These are phyloP conservation scores for Epirrita christyi DNA, from an alignment of 2,888 invertebrate genomes.

Conservation along the genomic window DNA sequence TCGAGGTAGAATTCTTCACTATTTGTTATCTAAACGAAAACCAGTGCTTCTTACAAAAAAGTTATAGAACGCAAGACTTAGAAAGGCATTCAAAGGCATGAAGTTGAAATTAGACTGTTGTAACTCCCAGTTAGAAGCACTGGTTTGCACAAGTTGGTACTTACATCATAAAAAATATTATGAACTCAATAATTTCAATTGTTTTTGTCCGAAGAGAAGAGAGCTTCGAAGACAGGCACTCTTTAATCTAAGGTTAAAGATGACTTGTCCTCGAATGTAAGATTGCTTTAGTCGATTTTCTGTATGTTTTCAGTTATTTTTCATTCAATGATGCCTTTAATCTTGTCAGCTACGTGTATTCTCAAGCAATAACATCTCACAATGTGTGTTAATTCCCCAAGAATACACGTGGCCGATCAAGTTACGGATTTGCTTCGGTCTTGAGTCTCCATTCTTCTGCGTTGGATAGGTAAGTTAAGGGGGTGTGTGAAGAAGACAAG, in stretches of 20 bases:
- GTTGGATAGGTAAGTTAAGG: conserved; percentile 15
- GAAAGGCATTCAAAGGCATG: too few species aligned
- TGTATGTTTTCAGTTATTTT: conserved; percentile 4
- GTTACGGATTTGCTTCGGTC: conserved; percentile 61
- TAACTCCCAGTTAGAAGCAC: background rate
- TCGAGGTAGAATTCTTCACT: background rate
- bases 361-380: conserved; percentile 99
- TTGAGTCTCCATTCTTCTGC: conserved; percentile 31
- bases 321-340: conserved; percentile 58
- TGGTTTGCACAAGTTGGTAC: background rate
- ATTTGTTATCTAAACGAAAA: background rate
- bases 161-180: background rate
- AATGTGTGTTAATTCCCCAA: conserved; percentile 99
- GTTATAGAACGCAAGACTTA: too few species aligned
- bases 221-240: conserved; percentile 17
- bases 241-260: background rate
- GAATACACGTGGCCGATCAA: conserved; percentile 98
- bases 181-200: background rate
- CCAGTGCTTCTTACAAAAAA: background rate
- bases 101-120: too few species aligned
- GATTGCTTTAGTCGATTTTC: background rate
- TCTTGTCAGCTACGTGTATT: conserved; percentile 99
- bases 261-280: conserved; percentile 22
- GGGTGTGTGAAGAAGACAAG: conserved; percentile 12
- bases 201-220: conserved; percentile 7